These are phyloP conservation scores for Ceramica pisi DNA, from an alignment of 2,888 invertebrate species.

Conservation along the genomic window DNA sequence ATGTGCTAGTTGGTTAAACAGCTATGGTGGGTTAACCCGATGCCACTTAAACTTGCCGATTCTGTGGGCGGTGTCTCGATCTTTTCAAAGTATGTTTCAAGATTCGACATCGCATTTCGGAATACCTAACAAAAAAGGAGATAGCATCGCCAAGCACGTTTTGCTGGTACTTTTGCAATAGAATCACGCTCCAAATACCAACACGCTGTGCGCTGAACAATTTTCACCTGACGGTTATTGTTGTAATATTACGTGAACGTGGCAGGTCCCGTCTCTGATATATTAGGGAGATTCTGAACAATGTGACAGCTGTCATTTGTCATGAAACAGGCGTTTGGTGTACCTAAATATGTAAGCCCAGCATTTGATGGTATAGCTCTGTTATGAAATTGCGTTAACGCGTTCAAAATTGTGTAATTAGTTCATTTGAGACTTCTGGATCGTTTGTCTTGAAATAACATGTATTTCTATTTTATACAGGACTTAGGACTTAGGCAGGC, in stretches of 20 bases:
- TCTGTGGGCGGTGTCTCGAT: no score
- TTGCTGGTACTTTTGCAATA: constrained; percentile 24
- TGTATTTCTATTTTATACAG: no score
- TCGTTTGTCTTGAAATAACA: not conserved
- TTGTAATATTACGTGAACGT: constrained; percentile 29
- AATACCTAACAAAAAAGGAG: constrained; percentile 1
- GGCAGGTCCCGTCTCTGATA: constrained; percentile 23
- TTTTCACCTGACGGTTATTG: constrained; percentile 35
- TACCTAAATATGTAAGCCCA: not conserved
- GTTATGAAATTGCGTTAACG: not conserved
- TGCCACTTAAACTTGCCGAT: no score
- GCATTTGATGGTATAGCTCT: not conserved
- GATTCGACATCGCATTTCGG: not conserved
- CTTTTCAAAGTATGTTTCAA: not conserved
- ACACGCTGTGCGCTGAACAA: constrained; percentile 23
- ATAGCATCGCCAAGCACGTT: constrained; percentile 2
- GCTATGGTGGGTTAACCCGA: no score
- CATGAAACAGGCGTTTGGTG: not conserved
- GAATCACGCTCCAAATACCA: constrained; percentile 56
- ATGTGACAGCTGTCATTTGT: constrained; percentile 38
- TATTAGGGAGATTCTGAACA: constrained; percentile 23
- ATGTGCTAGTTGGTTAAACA: no score
- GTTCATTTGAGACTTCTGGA: not conserved
- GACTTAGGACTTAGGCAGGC: no score
- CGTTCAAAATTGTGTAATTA: not conserved